Evolutionary conservation across 2,888 invertebrate genomes (phyloP).

Genomic region (Amiota mariae): DNA sequence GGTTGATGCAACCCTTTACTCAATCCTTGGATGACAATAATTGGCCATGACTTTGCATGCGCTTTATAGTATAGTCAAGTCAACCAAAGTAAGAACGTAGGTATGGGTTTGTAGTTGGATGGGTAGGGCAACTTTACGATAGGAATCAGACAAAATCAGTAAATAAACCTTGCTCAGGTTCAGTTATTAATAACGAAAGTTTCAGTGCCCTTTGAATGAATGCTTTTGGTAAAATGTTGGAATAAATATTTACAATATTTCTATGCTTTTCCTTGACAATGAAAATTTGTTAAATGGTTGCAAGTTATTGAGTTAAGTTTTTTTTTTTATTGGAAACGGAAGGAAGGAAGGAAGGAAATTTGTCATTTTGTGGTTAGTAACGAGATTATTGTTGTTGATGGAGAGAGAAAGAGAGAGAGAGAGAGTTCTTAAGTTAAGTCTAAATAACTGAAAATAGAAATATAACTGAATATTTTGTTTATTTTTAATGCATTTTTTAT

Average conservation of each 20-base stretch:
- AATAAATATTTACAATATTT: no score
- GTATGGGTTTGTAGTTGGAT: no score
- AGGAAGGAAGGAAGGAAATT: constrained; percentile 4
- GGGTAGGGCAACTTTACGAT: constrained; percentile 7
- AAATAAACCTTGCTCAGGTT: constrained; percentile 17
- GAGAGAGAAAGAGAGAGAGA: constrained; percentile 57
- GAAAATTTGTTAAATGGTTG: constrained; percentile 58
- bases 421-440: constrained; percentile 40
- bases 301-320: not conserved
- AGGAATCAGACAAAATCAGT: constrained; percentile 24
- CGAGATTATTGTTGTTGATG: constrained; percentile 33
- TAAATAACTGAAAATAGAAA: no score
- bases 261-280: constrained; percentile 56
- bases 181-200: constrained; percentile 17
- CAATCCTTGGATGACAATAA: constrained; percentile 44
- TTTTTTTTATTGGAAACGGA: not conserved
- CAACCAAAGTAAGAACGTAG: not conserved
- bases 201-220: constrained; percentile 18
- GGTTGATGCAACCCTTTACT: constrained; percentile 41
- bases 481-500: constrained; percentile 15
- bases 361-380: constrained; percentile 47
- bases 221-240: constrained; percentile 51
- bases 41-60: constrained; percentile 61
- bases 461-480: not conserved
- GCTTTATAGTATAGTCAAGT: not conserved